Evolutionary conservation across 2,113 vertebrate species (phyloP).

Genomic region (Datnioides undecimradiatus): DNA sequence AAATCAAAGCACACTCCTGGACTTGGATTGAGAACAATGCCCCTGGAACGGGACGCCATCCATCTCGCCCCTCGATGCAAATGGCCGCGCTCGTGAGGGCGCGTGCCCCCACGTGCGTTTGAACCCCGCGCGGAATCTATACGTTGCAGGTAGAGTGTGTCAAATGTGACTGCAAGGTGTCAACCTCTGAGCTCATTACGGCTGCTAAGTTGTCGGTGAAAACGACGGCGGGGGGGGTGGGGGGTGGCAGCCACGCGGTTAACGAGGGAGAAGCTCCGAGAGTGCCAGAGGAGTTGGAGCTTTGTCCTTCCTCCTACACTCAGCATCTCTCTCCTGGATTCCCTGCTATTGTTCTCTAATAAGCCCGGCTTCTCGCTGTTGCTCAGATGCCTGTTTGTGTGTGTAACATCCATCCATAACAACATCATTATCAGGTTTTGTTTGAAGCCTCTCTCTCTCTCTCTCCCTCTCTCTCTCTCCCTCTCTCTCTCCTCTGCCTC

Average conservation of each 20-base stretch:
- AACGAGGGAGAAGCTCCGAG: conserved; percentile 48
- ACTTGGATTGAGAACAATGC: conserved; percentile 74
- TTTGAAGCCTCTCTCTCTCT: conserved; percentile 71
- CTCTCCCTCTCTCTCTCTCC: neutral
- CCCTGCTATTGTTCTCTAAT: conserved; percentile 79
- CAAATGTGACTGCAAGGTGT: conserved; percentile 2
- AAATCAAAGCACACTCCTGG: conserved; percentile 72
- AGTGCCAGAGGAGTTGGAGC: conserved; percentile 55
- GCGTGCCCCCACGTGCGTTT: neutral
- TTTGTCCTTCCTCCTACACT: conserved; percentile 71
- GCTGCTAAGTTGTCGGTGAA: conserved; percentile 19
- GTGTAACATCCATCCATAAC: conserved; percentile 78
- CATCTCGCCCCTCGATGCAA: conserved; percentile 46
- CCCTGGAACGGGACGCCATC: conserved; percentile 55
- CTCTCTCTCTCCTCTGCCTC: conserved; percentile 55
- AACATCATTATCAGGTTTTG: conserved; percentile 83
- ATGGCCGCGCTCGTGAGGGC: neutral
- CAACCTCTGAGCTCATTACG: conserved; percentile 59
- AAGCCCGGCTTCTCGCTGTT: conserved; percentile 66
- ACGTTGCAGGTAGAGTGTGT: neutral
- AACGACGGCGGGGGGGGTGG: neutral
- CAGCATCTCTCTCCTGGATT: conserved; percentile 64
- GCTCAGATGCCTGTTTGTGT: conserved; percentile 77
- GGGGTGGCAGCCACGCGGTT: conserved; percentile 18
- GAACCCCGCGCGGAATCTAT: neutral